Base-by-base conservation (phyloP, 2,113 vertebrate species). In the Megalops atlanticus region DNA sequence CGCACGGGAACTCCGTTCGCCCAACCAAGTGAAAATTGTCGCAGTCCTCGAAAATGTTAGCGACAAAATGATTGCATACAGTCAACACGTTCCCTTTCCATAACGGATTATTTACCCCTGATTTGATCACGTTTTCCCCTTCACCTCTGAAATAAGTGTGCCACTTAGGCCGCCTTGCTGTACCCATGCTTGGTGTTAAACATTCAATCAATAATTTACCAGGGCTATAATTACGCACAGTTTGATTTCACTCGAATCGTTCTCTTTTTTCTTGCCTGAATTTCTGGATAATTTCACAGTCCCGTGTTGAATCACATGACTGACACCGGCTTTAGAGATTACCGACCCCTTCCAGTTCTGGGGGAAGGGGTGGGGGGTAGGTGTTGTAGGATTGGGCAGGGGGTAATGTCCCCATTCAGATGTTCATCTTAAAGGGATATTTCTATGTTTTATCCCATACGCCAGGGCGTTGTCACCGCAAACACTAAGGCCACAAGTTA, bases 171-270 rank as follows among this genome's bases (percentile, higher is more conserved):
- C 40, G 74, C 71, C 45, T 38, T 73, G 38, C 40, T 27, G 54
- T 72, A 74, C 58, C 71, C n/a, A 52, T 76, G 40, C 15, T 82
- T 69, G 38, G 76, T 82, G 78, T 71, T 69, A 58, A 80, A 82
- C 73, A 75, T 18, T 69, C 40, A 76, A 73, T 79, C 52, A 74
- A 80, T 72, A 80, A 85, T 82, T 84, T 74, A 76, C 72, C 47
- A 71, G 36, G 41, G 40, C 47, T 49, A n/a, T 74, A 78, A 79
- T 79, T 83, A 58, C 45, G 43, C 73, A 33, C 41, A 71, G 75
- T 36, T 52, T 72, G 41, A 54, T 43, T 77, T 72, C 45, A 8
- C 27, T 16, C 43, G 14, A 2, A 39, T 52, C 40, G 18, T 38
- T 31, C 39, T 18, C 24, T 74, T 14, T 49, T 31, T 68, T n/a